Evolutionary conservation across 2,888 invertebrate species (phyloP).

Genomic region (Dendrolimus pini): DNA sequence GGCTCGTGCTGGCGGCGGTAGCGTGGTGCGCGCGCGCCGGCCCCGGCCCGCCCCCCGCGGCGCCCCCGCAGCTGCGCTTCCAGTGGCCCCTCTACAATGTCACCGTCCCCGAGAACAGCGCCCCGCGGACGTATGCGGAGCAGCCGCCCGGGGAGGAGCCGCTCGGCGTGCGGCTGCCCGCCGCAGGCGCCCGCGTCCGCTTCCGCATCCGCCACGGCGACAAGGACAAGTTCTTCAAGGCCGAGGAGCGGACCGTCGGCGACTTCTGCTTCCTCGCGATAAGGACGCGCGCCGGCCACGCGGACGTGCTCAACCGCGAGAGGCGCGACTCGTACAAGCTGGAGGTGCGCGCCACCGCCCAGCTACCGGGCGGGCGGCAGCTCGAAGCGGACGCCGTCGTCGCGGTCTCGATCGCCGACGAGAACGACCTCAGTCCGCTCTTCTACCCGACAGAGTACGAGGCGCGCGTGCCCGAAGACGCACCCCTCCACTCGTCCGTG

Average conservation of each 20-base stretch:
- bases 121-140: constrained; percentile 90
- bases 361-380: constrained; percentile 74
- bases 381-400: constrained; percentile 85
- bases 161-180: constrained; percentile 83
- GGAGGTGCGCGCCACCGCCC: constrained; percentile 80
- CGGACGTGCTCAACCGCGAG: constrained; percentile 95
- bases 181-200: constrained; percentile 75
- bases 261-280: constrained; percentile 96
- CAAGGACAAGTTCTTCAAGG: constrained; percentile 93
- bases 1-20: constrained; percentile 48
- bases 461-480: constrained; percentile 91
- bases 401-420: constrained; percentile 85
- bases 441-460: constrained; percentile 94
- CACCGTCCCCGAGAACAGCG: constrained; percentile 93
- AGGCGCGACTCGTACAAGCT: constrained; percentile 89
- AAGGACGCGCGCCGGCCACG: constrained; percentile 90
- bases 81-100: constrained; percentile 87
- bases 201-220: constrained; percentile 94
- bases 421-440: constrained; percentile 94
- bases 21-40: constrained; percentile 46
- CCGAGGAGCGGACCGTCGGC: constrained; percentile 91
- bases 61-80: constrained; percentile 76
- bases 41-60: constrained; percentile 29
- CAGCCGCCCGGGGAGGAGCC: constrained; percentile 83
- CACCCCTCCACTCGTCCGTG: constrained; percentile 88